phyloP scores from a whole-genome alignment of 2,888 invertebrate genomes.

The Lasioglossum zephyrum region DNA sequence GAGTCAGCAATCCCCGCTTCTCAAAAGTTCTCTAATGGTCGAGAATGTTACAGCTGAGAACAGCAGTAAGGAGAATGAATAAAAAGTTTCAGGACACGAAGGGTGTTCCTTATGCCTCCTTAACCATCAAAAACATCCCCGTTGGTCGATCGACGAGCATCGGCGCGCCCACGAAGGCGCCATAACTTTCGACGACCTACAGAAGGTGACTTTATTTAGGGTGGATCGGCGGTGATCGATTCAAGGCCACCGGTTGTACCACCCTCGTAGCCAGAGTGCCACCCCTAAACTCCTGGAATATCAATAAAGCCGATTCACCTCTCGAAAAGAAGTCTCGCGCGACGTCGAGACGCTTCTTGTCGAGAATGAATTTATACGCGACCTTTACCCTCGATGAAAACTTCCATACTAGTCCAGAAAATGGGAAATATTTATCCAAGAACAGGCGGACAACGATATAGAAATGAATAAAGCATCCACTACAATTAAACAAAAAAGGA shows the following conservation, averaged over 20 bases:
- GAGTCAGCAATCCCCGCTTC: not conserved
- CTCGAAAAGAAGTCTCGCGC: slow-evolving; percentile 14
- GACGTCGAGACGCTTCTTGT: slow-evolving; percentile 9
- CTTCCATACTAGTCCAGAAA: not conserved
- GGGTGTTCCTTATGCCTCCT: not conserved
- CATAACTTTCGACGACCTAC: slow-evolving; percentile 35
- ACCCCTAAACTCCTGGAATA: slow-evolving; percentile 47
- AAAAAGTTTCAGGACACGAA: not conserved
- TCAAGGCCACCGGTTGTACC: slow-evolving; percentile 34
- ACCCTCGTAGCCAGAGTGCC: slow-evolving; percentile 28
- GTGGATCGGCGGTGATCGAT: slow-evolving; percentile 46
- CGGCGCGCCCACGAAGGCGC: slow-evolving; percentile 22
- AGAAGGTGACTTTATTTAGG: slow-evolving; percentile 50
- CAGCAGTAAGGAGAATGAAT: not conserved
- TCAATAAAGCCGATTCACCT: slow-evolving; percentile 37
- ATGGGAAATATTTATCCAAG: not conserved
- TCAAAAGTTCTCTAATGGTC: not conserved
- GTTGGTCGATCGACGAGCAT: slow-evolving; percentile 18
- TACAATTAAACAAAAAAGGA: too few relatives aligned
- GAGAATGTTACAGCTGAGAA: not conserved
- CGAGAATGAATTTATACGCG: slow-evolving; percentile 48
- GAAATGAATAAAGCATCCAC: not conserved
- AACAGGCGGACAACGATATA: not conserved
- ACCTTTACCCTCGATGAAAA: not conserved
- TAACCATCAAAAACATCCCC: not conserved